Percentiles rank a stretch among this genome's conserved stretches.
Evolutionary conservation across 2,888 invertebrate species (phyloP).

Genomic region (Papilio protenor): DNA sequence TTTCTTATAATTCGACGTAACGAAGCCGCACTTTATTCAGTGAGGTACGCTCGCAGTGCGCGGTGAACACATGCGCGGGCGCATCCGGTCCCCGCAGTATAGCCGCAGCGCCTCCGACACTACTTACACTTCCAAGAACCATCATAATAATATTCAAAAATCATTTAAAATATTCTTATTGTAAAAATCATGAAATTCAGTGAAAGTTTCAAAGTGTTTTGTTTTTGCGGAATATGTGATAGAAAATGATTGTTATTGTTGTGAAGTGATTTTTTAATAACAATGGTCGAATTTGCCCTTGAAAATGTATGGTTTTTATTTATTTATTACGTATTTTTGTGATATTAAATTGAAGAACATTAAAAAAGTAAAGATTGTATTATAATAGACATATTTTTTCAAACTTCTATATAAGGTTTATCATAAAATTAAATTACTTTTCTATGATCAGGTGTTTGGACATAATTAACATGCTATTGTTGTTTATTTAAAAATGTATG

Average conservation of each 20-base stretch:
- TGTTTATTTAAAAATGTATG: too few relatives aligned
- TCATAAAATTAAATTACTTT: too few relatives aligned
- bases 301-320: slow-evolving; percentile 63
- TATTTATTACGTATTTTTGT: slow-evolving; percentile 3
- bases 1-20: slow-evolving; percentile 55
- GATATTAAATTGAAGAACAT: neutral
- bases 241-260: neutral
- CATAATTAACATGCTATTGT: too few relatives aligned
- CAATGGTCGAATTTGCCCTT: slow-evolving; percentile 74
- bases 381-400: too few relatives aligned
- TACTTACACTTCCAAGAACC: slow-evolving; percentile 31
- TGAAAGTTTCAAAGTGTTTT: slow-evolving; percentile 2
- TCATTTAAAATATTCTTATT: slow-evolving; percentile 13
- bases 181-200: neutral
- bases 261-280: slow-evolving; percentile 43
- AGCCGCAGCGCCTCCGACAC: slow-evolving; percentile 37
- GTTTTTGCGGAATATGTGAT: neutral
- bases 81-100: slow-evolving; percentile 59
- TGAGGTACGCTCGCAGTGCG: slow-evolving; percentile 45
- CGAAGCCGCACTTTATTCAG: slow-evolving; percentile 52
- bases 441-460: too few relatives aligned
- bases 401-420: too few relatives aligned
- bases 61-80: slow-evolving; percentile 55
- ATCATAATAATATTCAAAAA: slow-evolving; percentile 1
- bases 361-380: too few relatives aligned